These are phyloP conservation scores for Celastrina argiolus DNA, from an alignment of 2,888 invertebrate species.

Conservation along the genomic window DNA sequence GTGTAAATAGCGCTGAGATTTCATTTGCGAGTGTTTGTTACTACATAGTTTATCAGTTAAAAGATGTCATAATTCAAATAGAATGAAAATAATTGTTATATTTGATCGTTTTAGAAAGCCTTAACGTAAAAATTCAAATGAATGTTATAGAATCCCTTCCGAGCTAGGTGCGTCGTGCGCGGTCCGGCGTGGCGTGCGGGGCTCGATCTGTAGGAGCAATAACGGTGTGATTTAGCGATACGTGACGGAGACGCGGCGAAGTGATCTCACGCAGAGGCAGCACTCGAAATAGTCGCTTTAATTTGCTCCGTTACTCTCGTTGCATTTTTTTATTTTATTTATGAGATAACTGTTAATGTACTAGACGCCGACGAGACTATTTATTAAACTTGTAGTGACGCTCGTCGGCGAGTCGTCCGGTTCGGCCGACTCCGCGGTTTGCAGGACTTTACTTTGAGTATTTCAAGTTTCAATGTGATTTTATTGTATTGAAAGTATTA, in stretches of 20 bases:
- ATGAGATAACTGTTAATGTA: conserved; percentile 8
- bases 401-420: neutral
- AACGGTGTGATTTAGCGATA: conserved; percentile 9
- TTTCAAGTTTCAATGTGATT: conserved; percentile 15
- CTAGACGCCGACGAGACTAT: neutral
- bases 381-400: neutral
- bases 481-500: conserved; percentile 7
- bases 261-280: neutral
- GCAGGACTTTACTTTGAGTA: neutral
- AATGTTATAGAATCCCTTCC: neutral
- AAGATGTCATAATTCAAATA: neutral
- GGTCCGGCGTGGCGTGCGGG: neutral
- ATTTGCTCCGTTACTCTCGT: conserved; percentile 17
- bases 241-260: neutral
- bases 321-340: conserved; percentile 7
- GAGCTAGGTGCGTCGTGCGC: neutral
- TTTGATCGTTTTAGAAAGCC: neutral
- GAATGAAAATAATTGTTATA: neutral
- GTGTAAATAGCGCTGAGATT: conserved; percentile 1
- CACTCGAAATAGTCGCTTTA: conserved; percentile 14
- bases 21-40: neutral
- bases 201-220: neutral
- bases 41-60: neutral
- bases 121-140: neutral
- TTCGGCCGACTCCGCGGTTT: neutral